These are phyloP conservation scores for Amblyjoppa fuscipennis DNA, from an alignment of 2,888 invertebrate species.

Conservation along the genomic window DNA sequence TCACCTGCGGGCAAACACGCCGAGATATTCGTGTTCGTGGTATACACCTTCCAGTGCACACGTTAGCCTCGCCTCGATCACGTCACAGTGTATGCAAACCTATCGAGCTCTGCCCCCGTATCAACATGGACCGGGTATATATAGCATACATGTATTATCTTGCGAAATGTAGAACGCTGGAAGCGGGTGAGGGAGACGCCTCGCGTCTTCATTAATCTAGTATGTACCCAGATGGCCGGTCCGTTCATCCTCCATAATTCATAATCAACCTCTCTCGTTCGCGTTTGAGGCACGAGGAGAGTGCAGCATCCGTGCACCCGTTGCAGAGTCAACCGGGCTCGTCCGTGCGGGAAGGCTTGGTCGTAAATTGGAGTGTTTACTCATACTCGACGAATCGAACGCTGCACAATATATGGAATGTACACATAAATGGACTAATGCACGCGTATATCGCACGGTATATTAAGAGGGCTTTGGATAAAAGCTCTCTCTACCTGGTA, in stretches of 20 bases:
- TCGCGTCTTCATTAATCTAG: conserved; percentile 42
- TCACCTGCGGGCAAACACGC: conserved; percentile 38
- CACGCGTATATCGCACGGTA: background rate
- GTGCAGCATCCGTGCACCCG: background rate
- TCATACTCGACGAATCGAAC: conserved; percentile 1
- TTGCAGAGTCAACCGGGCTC: background rate
- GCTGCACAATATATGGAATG: background rate
- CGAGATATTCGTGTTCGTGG: conserved; percentile 40
- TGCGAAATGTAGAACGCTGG: background rate
- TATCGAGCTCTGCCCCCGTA: background rate
- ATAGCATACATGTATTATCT: conserved; percentile 8
- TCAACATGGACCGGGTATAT: background rate
- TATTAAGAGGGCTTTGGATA: conserved; percentile 25
- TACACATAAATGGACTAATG: background rate
- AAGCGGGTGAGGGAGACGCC: background rate
- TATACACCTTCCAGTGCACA: conserved; percentile 30
- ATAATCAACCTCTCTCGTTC: conserved; percentile 31
- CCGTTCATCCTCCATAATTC: conserved; percentile 44
- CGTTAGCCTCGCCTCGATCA: background rate
- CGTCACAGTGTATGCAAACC: background rate
- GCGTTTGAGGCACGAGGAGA: background rate
- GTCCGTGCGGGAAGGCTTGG: background rate
- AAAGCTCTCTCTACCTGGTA: background rate
- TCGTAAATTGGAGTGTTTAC: conserved; percentile 29
- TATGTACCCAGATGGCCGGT: conserved; percentile 37